phyloP scores from a whole-genome alignment of 2,888 invertebrate species.

The Caenorhabditis sp. region DNA sequence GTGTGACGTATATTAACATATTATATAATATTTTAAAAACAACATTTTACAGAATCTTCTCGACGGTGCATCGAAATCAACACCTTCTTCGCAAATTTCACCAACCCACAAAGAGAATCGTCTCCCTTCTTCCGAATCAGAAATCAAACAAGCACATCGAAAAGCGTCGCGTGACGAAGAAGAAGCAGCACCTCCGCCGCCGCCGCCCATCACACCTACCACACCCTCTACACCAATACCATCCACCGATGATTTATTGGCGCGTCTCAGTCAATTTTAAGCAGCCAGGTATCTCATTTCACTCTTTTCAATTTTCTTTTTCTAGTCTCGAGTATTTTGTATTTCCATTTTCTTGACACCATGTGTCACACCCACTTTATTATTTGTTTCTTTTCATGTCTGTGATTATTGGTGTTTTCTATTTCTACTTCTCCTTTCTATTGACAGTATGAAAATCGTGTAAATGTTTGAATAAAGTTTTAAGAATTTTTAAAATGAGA shows the following conservation, averaged over 20 bases:
- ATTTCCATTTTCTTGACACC: background rate
- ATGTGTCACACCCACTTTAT: too few species aligned
- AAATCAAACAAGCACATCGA: background rate
- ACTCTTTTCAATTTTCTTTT: background rate
- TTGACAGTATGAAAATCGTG: background rate
- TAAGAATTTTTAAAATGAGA: background rate
- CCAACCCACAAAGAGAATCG: conserved; percentile 46
- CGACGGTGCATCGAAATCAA: background rate
- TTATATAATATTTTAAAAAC: too few species aligned
- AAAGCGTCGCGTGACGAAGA: background rate
- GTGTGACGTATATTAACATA: too few species aligned
- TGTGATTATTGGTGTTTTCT: background rate
- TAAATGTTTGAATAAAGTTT: background rate
- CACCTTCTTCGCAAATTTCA: conserved; percentile 22
- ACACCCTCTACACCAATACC: conserved; percentile 19
- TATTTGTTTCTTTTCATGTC: background rate
- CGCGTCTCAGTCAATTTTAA: conserved; percentile 17
- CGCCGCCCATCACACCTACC: conserved; percentile 1
- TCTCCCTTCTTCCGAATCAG: background rate
- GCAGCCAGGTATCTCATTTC: conserved; percentile 12
- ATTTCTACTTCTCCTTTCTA: background rate
- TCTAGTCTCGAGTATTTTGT: background rate
- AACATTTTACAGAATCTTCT: conserved; percentile 14
- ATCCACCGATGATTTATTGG: conserved; percentile 43
- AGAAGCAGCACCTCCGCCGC: background rate